Base-by-base conservation (phyloP, 2,888 invertebrate genomes). In the Galerucella nymphaeae region DNA sequence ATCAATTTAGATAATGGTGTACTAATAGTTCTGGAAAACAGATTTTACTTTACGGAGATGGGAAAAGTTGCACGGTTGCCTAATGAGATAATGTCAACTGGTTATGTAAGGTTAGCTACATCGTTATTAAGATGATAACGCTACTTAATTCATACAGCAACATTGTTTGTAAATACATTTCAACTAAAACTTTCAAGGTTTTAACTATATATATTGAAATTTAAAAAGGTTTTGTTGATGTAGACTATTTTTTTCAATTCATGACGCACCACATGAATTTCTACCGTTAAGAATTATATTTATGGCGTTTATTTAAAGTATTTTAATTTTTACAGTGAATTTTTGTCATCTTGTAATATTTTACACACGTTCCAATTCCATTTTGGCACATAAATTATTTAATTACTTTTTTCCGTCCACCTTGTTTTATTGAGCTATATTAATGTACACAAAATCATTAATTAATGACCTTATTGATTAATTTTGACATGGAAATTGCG, bases 1-100 rank as follows among this genome's bases (percentile, higher is more conserved):
- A 79, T 76, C 82, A 81, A 82, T 82, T 82, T 82, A 77, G 81
- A 78, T 82, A 82, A 82, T 81, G 80, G 78, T 71, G 76, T 76
- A 73, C 78, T 81, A 81, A 81, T 80, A 77, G 76, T 70, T 72
- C 73, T 75, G 76, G 74, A 76, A 78, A 77, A 77, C 74, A 72
- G 76, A 78, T 77, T 78, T 76, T 75, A 76, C 78, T 78, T 79
- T 78, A 76, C 66, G 76, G 76, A 78, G 71, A 72, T 70, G 69
- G 71, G 65, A 71, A 75, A 76, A 76, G 72, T 76, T 63, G 16
- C 62, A 63, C 64, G 38, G 66, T 55, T 20, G 69, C 62, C 38
- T 69, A 69, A 69, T 62, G 69, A 38, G 48, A 50, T 14, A 53
- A 30, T 50, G 57, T 66, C 58, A 42, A 20, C 55, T 66, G 20